Evolutionary conservation across 2,797 vertebrate genomes (phyloP), one percentile per base, ranked within the genome.

Genomic region (Epinephelus malabaricus): DNA sequence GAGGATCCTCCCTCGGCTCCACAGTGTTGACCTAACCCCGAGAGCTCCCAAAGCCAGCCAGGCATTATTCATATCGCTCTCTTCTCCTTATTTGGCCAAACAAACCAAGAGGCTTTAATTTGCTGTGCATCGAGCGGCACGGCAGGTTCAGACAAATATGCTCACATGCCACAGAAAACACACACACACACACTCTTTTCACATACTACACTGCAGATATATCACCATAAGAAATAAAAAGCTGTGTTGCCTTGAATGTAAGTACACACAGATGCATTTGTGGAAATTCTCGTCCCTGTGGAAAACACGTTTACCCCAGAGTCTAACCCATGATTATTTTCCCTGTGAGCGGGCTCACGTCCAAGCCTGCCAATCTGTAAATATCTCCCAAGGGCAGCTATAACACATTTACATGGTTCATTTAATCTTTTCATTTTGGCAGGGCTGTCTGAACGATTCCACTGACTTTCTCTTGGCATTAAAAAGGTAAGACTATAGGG

Each of bases 31-130:
- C 76, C 81, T 74, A 68, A 82, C 73, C 85, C 75, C 9, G 61
- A 83, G 46, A 76, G 76, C 76, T 78, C 79, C 79, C 21, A 18
- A 14, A 68, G 67, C 59, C 73, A 62, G 69, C 76, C 69, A 61
- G 53, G 3, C 69, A 82, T 86, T 45, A 75, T 69, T 88, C 80
- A 81, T 21, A 78, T 75, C 79, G 45, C 77, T 86, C 67, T 79
- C 76, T 23, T 87, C 68, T 92, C 93, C 92, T 89, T 94, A 87
- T 93, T 90, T 90, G 91, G 92, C 67, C 78, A 92, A 88, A 91
- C 45, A 67, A 78, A 79, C 75, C 79, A 65, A 5, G 3, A 71
- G 79, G 67, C 61, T 85, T 81, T 84, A 68, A 91, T 83, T 82
- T 78, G 53, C 79, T 59, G 19, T 68, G 78, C 69, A 73, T 86